These are phyloP conservation scores for Lophotis ruficrista DNA, from an alignment of 2,113 vertebrate species.

Conservation along the genomic window DNA sequence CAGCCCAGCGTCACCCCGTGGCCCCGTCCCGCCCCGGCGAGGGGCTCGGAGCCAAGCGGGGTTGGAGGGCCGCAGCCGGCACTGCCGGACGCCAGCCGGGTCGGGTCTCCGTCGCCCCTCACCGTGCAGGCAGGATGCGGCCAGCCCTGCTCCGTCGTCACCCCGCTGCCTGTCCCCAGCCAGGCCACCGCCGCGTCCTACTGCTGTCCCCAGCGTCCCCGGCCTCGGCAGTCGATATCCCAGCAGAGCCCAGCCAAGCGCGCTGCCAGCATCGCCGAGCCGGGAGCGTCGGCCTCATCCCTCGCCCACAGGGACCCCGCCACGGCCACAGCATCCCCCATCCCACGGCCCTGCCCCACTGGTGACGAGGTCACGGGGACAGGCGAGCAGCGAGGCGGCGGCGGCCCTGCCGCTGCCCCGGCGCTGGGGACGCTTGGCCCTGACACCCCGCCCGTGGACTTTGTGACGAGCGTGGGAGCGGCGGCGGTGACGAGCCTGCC, in stretches of 20 bases:
- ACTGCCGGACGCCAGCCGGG: rapidly evolving
- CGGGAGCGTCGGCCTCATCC: rapidly evolving
- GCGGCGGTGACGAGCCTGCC: rapidly evolving
- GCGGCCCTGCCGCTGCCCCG: background rate
- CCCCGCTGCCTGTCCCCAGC: background rate
- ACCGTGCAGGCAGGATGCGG: background rate
- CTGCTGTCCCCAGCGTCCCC: background rate
- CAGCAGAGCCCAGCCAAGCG: background rate
- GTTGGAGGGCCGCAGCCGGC: rapidly evolving
- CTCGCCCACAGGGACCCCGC: rapidly evolving
- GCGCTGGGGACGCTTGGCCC: background rate
- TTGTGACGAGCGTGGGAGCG: background rate
- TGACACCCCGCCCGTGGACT: background rate
- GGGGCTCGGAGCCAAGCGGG: background rate
- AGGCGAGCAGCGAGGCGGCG: background rate
- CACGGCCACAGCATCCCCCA: background rate
- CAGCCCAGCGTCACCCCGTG: background rate
- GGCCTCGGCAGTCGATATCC: background rate
- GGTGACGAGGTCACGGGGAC: background rate
- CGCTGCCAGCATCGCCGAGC: background rate
- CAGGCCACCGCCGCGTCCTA: background rate
- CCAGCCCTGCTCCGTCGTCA: background rate
- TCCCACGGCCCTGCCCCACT: background rate
- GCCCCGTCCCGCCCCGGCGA: background rate
- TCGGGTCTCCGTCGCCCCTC: rapidly evolving